Base-by-base conservation (phyloP, 2,888 invertebrate genomes). In the Nephrotoma guestfalica region DNA sequence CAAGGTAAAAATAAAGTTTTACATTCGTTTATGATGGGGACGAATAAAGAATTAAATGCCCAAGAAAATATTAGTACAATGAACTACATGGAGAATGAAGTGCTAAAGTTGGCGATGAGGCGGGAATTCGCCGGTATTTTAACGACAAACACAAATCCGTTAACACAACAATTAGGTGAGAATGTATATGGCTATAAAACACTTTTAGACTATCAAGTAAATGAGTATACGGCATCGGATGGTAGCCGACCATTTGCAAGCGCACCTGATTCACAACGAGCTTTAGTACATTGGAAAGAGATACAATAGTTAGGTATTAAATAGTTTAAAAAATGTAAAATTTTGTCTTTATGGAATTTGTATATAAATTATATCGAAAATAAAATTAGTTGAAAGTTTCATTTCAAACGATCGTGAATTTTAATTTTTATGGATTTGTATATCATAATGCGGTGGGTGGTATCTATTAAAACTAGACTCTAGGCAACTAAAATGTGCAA, bases 21-120 rank as follows among this genome's bases (percentile, higher is more conserved):
- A 0, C 97, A 97, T 89, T 95, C 95, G 0, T 97, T 96, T 90
- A 97, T 97, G 97, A 96, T 97, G 96, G 96, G 95, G 1, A 97
- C 96, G 0, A 93, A 93, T 87, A 92, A 93, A 11, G 91, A 93
- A 0, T 91, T 97, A 83, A 93, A 92, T 87, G 90, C 96, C 0
- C 94, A 94, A 86, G 96, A 97, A 89, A 97, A 97, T 89, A 95
- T 97, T 6, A 93, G 94, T 6, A 93, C 96, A 6, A 96, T 97
- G 91, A 93, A 94, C 87, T 94, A 94, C 87, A 94, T 97, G 93
- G 97, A 97, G 91, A 93, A 94, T 87, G 95, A 96, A 88, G 95
- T 95, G 4, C 91, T 96, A 88, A 92, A 93, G 85, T 89, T 96
- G 9, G 96, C 96, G 0, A 93, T 93, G 87, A 92, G 93, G 1